A percentile compares a stretch with the other conserved stretches of the same genome.
phyloP scores from a whole-genome alignment of 2,797 vertebrate species.

The Chloroceryle inda region DNA sequence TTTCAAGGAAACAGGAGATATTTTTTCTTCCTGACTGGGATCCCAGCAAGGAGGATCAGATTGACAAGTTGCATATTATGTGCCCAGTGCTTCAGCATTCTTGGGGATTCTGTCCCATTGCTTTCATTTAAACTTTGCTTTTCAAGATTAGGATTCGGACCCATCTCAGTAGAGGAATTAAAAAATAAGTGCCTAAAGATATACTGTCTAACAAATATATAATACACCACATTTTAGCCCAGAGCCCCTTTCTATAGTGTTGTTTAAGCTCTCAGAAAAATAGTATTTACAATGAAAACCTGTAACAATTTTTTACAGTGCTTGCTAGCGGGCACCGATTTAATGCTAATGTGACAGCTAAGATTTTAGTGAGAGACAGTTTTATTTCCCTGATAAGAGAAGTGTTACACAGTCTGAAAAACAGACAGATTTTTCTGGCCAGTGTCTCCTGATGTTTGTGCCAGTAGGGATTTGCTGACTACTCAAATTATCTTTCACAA shows the following conservation, averaged over 20 bases:
- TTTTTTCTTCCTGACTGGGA: not conserved
- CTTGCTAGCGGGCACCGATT: conserved; percentile 9
- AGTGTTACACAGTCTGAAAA: conserved; percentile 27
- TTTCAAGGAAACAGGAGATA: not conserved
- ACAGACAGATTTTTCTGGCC: conserved; percentile 60
- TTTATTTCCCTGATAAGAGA: conserved; percentile 58
- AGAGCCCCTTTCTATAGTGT: not conserved
- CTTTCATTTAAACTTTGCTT: not conserved
- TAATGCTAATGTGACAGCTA: conserved; percentile 49
- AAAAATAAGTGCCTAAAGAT: conserved; percentile 24
- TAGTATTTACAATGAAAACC: conserved; percentile 26
- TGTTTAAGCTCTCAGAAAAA: conserved; percentile 32
- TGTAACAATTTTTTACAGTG: not conserved
- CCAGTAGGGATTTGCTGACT: conserved; percentile 57
- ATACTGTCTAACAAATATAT: not conserved
- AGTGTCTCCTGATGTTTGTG: conserved; percentile 38
- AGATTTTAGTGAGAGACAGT: conserved; percentile 47
- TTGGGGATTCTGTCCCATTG: not conserved
- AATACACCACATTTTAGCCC: not conserved
- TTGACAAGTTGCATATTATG: not conserved
- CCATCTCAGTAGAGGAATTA: not conserved
- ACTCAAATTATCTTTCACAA: conserved; percentile 30
- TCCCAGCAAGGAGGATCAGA: not conserved
- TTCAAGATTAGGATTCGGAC: not conserved
- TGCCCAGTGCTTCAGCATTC: not conserved